Base-by-base conservation (phyloP, 2,888 invertebrate genomes). In the Agapetus fuscipes region DNA sequence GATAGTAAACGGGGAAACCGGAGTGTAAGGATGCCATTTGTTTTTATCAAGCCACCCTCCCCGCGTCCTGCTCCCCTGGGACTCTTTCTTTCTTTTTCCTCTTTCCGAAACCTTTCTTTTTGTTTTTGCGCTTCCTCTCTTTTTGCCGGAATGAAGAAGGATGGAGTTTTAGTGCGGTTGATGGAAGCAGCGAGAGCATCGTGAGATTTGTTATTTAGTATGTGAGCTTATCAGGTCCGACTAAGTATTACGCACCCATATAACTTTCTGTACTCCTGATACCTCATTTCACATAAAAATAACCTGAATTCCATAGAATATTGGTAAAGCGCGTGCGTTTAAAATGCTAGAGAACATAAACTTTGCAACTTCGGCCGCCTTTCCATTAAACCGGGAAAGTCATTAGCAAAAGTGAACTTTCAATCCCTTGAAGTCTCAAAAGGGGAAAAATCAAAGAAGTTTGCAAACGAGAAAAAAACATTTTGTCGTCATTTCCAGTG, bases 11-110 rank as follows among this genome's bases (percentile, higher is more conserved):
- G 37, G 38, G 38, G 45, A 42, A 39, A 45, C 42, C 41, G 43
- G 40, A 46, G 43, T 46, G 43, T 46, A 46, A 46, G 46, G 46
- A 43, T 43, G 46, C 46, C 46, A 46, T 46, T 46, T 46, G 46
- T 46, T 46, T 46, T 46, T 46, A 46, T 46, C 46, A 46, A 46
- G 46, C 45, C 39, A 39, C 41, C 41, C 42, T 41, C 25, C 38
- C 38, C 17, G 34, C 31, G 36, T 34, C 43, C 27, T 35, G 41
- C 31, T 43, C 40, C 46, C 46, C 43, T 17, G 46, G 43, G 43
- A 46, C 43, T 46, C 43, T 34, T 39, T 42, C 42, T 43, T 46
- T 40, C 42, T 41, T 45, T 45, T 45, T 46, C 37, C 42, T 41
- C 42, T 45, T 45, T 45, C 37, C 45, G 45, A 45, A 45, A 45